A percentile compares a stretch with the other conserved stretches of the same genome.
These are phyloP conservation scores for Myiotriccus ornatus DNA, from an alignment of 2,797 vertebrate species.

Conservation along the genomic window DNA sequence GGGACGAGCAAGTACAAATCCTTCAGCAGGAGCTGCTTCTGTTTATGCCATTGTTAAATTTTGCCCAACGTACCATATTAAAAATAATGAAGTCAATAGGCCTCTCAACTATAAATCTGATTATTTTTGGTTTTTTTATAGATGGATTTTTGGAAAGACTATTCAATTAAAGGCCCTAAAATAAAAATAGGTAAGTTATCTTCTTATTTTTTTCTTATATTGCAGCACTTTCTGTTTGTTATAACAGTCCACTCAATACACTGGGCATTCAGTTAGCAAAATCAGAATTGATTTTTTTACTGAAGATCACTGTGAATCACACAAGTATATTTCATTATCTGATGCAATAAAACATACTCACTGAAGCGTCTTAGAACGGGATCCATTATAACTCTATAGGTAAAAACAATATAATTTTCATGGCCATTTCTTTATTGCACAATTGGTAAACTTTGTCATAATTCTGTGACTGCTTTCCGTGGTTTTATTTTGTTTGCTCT, in stretches of 20 bases:
- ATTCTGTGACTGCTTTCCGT: neutral
- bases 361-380: neutral
- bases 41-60: neutral
- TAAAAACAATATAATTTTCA: neutral
- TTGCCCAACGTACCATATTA: neutral
- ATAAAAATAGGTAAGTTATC: constrained; percentile 66
- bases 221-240: neutral
- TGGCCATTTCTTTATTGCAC: neutral
- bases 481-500: neutral
- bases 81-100: neutral
- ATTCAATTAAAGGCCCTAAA: constrained; percentile 70
- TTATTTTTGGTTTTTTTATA: constrained; percentile 58
- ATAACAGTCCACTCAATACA: neutral
- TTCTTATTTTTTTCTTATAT: neutral
- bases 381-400: neutral
- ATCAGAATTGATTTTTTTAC: neutral
- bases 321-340: neutral
- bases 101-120: neutral
- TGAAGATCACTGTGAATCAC: neutral
- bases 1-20: neutral
- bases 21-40: neutral
- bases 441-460: neutral
- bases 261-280: neutral
- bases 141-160: constrained; percentile 87
- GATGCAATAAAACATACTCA: neutral